A percentile compares a stretch with the other conserved stretches of the same genome.
These are phyloP conservation scores for Cottoperca gobio DNA, from an alignment of 2,797 vertebrate genomes.

Conservation along the genomic window DNA sequence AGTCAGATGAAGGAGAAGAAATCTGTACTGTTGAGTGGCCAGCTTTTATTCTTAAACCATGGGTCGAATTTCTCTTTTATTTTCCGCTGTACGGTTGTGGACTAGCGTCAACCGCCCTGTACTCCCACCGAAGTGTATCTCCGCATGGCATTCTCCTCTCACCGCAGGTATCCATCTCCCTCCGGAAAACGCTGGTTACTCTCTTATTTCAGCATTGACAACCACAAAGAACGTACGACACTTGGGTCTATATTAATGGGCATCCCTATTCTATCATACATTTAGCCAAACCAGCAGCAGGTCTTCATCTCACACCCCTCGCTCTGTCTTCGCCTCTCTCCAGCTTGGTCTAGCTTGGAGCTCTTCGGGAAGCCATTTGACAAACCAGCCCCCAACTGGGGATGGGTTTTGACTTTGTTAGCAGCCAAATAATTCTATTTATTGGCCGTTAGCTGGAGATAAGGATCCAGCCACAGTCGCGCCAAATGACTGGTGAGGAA, in stretches of 20 bases:
- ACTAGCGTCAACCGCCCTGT: constrained; percentile 56
- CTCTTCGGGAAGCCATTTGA: constrained; percentile 93
- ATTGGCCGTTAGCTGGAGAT: constrained; percentile 78
- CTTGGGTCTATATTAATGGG: constrained; percentile 80
- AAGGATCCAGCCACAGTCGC: constrained; percentile 46
- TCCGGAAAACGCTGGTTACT: constrained; percentile 71
- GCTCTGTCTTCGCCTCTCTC: constrained; percentile 79
- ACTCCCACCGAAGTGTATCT: constrained; percentile 67
- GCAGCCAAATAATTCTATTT: constrained; percentile 88
- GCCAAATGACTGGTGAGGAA: neutral
- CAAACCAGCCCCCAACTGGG: constrained; percentile 89
- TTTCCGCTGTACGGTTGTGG: constrained; percentile 45
- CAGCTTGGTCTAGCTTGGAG: constrained; percentile 75
- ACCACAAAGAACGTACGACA: constrained; percentile 52
- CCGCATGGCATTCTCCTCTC: constrained; percentile 76
- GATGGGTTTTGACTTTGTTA: constrained; percentile 90
- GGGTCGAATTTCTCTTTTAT: constrained; percentile 82
- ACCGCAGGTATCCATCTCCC: constrained; percentile 86
- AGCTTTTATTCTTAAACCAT: constrained; percentile 86
- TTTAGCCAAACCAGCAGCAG: constrained; percentile 64
- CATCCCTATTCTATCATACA: constrained; percentile 73
- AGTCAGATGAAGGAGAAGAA: constrained; percentile 85
- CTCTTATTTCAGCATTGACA: constrained; percentile 67
- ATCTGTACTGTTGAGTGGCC: constrained; percentile 82
- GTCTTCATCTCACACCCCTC: constrained; percentile 72